These are phyloP conservation scores for Setipinna tenuifilis DNA, from an alignment of 2,797 vertebrate genomes.

Conservation along the genomic window DNA sequence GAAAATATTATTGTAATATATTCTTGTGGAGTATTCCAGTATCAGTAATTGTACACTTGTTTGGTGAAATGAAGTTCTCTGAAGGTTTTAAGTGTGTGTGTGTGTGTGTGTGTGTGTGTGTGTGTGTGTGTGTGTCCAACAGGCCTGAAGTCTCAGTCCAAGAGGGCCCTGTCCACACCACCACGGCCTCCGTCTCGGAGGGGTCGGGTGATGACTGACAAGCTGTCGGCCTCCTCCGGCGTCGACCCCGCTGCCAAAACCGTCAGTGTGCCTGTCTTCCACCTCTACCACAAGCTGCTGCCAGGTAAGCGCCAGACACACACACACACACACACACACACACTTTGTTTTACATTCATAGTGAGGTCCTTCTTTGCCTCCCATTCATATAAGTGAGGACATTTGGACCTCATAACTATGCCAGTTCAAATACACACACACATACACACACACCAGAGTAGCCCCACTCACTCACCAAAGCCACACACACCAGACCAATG, in stretches of 20 bases:
- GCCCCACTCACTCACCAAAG: too few relatives aligned
- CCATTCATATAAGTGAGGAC: too few relatives aligned
- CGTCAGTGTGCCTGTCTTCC: conserved; percentile 97
- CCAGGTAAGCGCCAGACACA: conserved; percentile 77
- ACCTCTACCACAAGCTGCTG: conserved; percentile 95
- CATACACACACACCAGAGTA: neutral
- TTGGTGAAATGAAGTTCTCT: neutral
- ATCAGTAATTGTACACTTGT: neutral
- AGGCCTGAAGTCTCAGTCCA: conserved; percentile 98
- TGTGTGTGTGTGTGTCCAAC: conserved; percentile 36
- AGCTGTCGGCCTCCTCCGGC: conserved; percentile 85
- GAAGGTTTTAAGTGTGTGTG: neutral
- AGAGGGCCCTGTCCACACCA: conserved; percentile 92
- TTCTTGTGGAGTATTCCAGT: too few relatives aligned
- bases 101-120: neutral
- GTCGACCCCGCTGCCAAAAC: conserved; percentile 91
- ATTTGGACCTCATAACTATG: too few relatives aligned
- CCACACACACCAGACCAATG: too few relatives aligned
- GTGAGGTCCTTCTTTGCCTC: too few relatives aligned
- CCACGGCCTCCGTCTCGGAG: conserved; percentile 93
- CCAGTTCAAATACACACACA: neutral
- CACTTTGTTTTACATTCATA: too few relatives aligned
- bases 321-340: neutral
- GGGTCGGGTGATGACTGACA: conserved; percentile 91
- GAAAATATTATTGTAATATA: too few relatives aligned